Base-by-base conservation (phyloP, 2,797 vertebrate species). In the Premnoplex brunnescens region DNA sequence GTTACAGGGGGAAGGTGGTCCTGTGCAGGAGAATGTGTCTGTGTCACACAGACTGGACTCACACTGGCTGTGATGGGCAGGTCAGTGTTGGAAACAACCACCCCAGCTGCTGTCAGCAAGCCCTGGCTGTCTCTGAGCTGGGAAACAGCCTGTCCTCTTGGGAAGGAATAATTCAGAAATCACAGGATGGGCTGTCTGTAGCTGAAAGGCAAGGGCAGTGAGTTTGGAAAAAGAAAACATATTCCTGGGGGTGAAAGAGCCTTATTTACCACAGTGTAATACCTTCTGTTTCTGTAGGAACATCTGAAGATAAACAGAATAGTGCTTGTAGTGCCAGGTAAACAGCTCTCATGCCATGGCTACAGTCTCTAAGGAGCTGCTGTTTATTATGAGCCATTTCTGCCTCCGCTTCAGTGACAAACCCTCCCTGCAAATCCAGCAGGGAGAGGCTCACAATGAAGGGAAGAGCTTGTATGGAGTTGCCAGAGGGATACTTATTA, bases 301-400 rank as follows among this genome's bases (percentile, higher is more conserved):
- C 85, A 84, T 95, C 85, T 94, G 77, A 96, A 91, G 85, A 74
- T 52, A 95, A 96, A 91, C 68, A 92, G 89, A 90, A 86, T 54
- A 86, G 92, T 89, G 91, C 85, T 96, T 68, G 82, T 80, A 55
- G 52, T 88, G 96, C 92, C 91, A 95, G 95, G 96, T 97, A 97
- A 97, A 97, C 94, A 97, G 91, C 90, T 86, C 63, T 16, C 81
- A 85, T 93, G 73, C 95, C 95, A 56, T 97, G 95, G 93, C 97
- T 97, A 98, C 97, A 1, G 98, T 98, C 92, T 97, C 98, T 92
- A 98, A 97, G 98, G 97, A 94, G 94, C 93, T 95, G 91, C 78
- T 97, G 96, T 98, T 97, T 97, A 94, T 93, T 58, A 73, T 93
- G 97, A 95, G 56, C 91, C 23, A 12, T 83, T 72, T 89, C 79